Conservation (phyloP, 2,888 invertebrate species). For the Cenopis cana region DNA sequence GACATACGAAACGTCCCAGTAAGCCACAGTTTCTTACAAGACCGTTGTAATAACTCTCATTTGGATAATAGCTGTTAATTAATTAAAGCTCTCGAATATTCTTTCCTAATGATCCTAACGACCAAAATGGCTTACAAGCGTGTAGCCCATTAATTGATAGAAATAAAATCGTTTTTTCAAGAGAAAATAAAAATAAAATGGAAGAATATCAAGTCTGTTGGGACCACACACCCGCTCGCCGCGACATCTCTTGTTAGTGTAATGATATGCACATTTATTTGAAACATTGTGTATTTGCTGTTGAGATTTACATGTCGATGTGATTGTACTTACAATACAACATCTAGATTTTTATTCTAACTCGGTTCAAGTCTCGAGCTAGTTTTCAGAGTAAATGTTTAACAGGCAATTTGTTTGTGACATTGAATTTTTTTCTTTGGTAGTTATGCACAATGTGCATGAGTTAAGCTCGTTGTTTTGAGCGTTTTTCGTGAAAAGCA, state of each 20-base stretch:
- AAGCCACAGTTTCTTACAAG: slow-evolving; percentile 45
- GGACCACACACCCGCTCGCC: slow-evolving; percentile 77
- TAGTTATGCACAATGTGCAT: slow-evolving; percentile 15
- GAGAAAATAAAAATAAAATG: slow-evolving; percentile 63
- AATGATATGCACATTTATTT: slow-evolving; percentile 84
- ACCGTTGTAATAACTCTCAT: slow-evolving; percentile 66
- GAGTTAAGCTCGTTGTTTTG: slow-evolving; percentile 7
- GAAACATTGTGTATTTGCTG: slow-evolving; percentile 60
- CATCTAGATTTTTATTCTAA: slow-evolving; percentile 38
- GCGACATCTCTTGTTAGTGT: slow-evolving; percentile 71
- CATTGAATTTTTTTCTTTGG: slow-evolving; percentile 16
- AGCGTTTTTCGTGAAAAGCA: slow-evolving; percentile 10
- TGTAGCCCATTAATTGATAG: slow-evolving; percentile 74
- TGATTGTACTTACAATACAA: slow-evolving; percentile 16
- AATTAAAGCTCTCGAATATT: slow-evolving; percentile 73
- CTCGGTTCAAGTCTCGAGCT: slow-evolving; percentile 20
- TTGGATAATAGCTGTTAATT: slow-evolving; percentile 74
- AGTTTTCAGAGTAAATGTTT: slow-evolving; percentile 20
- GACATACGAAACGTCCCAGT: slow-evolving; percentile 21
- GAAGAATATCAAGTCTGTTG: slow-evolving; percentile 61
- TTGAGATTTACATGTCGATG: slow-evolving; percentile 41
- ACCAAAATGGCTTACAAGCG: slow-evolving; percentile 72
- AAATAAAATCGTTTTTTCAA: slow-evolving; percentile 62
- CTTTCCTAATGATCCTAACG: slow-evolving; percentile 71
- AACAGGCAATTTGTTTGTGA: slow-evolving; percentile 20